Base-by-base conservation (phyloP, 2,113 vertebrate species). In the Malurus alboscapulatus region DNA sequence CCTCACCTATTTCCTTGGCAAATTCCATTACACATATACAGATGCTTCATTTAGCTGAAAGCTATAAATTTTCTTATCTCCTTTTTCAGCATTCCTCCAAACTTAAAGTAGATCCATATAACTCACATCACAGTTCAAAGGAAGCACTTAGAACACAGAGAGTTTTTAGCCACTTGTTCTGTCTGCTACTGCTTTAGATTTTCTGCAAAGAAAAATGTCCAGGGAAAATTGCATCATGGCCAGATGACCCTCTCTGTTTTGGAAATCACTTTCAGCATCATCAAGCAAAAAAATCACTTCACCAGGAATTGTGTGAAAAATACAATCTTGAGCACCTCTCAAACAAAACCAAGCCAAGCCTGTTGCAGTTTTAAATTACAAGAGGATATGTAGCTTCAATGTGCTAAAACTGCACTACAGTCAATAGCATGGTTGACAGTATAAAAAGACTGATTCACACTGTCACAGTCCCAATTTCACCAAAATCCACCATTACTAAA, bases 401-500 rank as follows among this genome's bases (percentile, higher is more conserved):
- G 20, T 5, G 11, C 0, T 86, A 38, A 50, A 83, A 69, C 24
- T 48, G 10, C 27, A 72, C 6, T 36, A 25, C 18, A 53, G 12
- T 6, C 65, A 63, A 48, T 21, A 76, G 2, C 11, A 59, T 36
- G 8, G 3, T 30, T 87, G 54, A 26, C 1, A 4, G 14, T 53
- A 54, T 30, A 36, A 90, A 63, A 88, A 47, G 21, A 48, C 44
- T 2, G 17, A 10, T 54, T 32, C 67, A 66, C 22, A n/a, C 11
- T 57, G 7, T 40, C 36, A 65, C 16, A 69, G 53, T 22, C 21
- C 34, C 42, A 74, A 26, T 68, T 79, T 90, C 71, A 62, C 14
- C 25, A 17, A 79, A 79, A 85, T 76, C 22, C 18, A 66, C 12
- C 22, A 66, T 18, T 0, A 0, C 3, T 61, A 19, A 53, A 16